Conservation (phyloP, 2,888 invertebrate genomes). For the Heliconius ethilla region DNA sequence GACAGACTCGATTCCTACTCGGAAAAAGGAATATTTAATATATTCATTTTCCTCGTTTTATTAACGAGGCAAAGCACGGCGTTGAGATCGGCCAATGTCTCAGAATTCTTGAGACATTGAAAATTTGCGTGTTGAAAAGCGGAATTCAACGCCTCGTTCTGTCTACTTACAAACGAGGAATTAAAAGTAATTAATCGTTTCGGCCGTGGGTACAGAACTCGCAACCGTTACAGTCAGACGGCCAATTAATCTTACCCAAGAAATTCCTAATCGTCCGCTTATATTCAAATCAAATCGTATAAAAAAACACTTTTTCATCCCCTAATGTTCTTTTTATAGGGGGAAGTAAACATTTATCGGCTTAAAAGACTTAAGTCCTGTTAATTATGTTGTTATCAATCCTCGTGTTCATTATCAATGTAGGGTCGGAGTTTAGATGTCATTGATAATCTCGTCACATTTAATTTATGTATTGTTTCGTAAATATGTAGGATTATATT, state of each 20-base stretch:
- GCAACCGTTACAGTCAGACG: too few relatives aligned
- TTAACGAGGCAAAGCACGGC: not conserved
- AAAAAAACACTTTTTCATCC: not conserved
- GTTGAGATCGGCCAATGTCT: not conserved
- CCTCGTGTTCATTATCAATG: not conserved
- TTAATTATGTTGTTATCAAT: constrained; percentile 14
- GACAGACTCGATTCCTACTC: too few relatives aligned
- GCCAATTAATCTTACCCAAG: not conserved
- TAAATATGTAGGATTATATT: not conserved
- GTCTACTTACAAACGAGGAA: too few relatives aligned
- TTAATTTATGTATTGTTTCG: not conserved
- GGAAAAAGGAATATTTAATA: too few relatives aligned
- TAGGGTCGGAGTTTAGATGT: not conserved
- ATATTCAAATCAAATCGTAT: not conserved
- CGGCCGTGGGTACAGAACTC: too few relatives aligned
- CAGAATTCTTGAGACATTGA: not conserved
- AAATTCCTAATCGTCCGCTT: not conserved
- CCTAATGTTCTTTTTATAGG: constrained; percentile 16
- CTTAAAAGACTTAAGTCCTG: not conserved
- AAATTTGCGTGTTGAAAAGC: too few relatives aligned
- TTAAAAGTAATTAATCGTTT: too few relatives aligned
- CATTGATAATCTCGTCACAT: not conserved
- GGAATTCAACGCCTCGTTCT: too few relatives aligned
- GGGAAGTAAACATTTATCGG: constrained; percentile 3
- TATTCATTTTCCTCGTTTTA: not conserved